A percentile compares a stretch with the other conserved stretches of the same genome.
Evolutionary conservation across 2,888 invertebrate genomes (phyloP).

Genomic region (Deroplatys truncata): DNA sequence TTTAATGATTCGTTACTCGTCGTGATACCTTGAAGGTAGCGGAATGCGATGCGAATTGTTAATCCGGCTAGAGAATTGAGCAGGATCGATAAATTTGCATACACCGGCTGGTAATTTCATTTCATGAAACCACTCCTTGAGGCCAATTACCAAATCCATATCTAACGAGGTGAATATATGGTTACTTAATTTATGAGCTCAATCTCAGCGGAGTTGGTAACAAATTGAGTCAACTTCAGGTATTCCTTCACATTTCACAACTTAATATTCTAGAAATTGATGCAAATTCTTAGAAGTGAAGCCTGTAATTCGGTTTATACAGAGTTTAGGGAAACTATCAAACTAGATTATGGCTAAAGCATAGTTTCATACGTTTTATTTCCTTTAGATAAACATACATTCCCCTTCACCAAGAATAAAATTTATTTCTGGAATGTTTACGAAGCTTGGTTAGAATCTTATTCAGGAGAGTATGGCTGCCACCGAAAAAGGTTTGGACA

Average conservation of each 20-base stretch:
- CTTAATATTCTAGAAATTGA: not conserved
- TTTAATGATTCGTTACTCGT: not conserved
- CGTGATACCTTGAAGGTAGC: not conserved
- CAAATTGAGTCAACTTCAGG: not conserved
- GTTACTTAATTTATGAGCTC: not conserved
- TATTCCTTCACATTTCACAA: not conserved
- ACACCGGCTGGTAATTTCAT: not conserved
- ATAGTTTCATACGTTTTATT: too few relatives aligned
- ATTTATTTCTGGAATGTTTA: too few relatives aligned
- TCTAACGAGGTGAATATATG: not conserved
- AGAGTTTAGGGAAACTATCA: too few relatives aligned
- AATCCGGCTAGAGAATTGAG: not conserved
- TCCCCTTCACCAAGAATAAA: too few relatives aligned
- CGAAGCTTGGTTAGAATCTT: too few relatives aligned
- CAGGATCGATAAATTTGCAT: not conserved
- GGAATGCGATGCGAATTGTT: not conserved
- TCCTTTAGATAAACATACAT: too few relatives aligned
- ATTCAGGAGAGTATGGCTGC: too few relatives aligned
- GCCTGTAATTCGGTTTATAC: too few relatives aligned
- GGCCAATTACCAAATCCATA: not conserved
- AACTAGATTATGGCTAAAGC: too few relatives aligned
- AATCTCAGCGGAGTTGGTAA: not conserved
- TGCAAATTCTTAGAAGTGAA: not conserved
- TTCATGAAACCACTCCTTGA: not conserved
- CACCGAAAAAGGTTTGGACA: too few relatives aligned